A percentile compares a stretch with the other conserved stretches of the same genome.
Conservation (phyloP, 2,113 vertebrate species). For the Onychostruthus taczanowskii region DNA sequence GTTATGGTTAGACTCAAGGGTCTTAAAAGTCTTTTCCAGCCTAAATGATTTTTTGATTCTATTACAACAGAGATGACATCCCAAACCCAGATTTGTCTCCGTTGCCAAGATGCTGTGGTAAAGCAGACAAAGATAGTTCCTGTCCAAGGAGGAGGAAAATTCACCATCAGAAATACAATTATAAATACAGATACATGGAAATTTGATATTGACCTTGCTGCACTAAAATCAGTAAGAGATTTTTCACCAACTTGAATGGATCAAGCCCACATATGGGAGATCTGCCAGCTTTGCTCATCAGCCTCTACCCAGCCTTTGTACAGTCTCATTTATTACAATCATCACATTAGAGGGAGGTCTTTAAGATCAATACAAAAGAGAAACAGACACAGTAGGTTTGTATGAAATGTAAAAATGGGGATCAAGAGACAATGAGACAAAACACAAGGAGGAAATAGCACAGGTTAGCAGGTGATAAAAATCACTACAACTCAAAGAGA, state of each 20-base stretch:
- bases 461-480: neutral
- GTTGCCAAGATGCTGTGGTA: neutral
- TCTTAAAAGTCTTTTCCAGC: neutral
- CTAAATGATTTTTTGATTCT: neutral
- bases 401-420: neutral
- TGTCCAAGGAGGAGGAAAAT: neutral
- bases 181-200: constrained; percentile 20
- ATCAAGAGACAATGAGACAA: neutral
- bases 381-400: neutral
- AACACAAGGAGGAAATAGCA: neutral
- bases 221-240: constrained; percentile 18
- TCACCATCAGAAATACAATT: neutral
- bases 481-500: neutral
- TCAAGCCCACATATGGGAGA: neutral
- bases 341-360: constrained; percentile 3
- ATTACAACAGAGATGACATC: neutral
- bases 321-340: constrained; percentile 16
- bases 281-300: neutral
- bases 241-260: neutral
- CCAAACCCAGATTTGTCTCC: neutral
- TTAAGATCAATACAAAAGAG: neutral
- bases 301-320: neutral
- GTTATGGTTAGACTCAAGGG: neutral
- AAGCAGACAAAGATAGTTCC: neutral
- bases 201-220: constrained; percentile 39